Base-by-base conservation (phyloP, 2,797 vertebrate species). In the Rhodeus uyekii region DNA sequence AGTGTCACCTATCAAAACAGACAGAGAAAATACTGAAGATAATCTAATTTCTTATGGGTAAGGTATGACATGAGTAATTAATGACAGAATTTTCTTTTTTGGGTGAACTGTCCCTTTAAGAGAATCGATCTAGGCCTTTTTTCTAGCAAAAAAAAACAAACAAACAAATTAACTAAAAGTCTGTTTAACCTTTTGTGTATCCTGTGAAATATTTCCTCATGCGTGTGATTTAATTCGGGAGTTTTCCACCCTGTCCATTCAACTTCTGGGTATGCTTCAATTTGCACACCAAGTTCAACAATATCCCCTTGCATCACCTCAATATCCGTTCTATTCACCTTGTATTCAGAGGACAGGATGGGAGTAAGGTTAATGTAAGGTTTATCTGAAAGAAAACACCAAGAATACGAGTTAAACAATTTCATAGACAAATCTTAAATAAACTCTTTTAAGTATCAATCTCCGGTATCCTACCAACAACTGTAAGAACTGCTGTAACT, bases 191-290 rank as follows among this genome's bases (percentile, higher is more conserved):
- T 93, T 86, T 88, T 83, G 67, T 80, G 74, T 0, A 85, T 55
- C 10, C 36, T 22, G 9, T 55, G 1, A 71, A 87, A 88, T 53
- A 48, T 85, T 46, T 87, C 80, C 58, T 85, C 24, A 13, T 69
- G 74, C 16, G 39, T 55, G 67, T 87, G 88, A 65, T 72, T 29
- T 0, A 81, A 42, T 18, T 29, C 16, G 0, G 92, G 90, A n/a
- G 80, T 89, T 0, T 24, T 88, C 94, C 94, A 95, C 34, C 0
- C 8, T 1, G 77, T 84, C 5, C 22, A 18, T 5, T 87, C 84
- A 80, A 96, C 88, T 60, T 87, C 81, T 42, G 97, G 98, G 87
- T 98, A 97, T 3, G 96, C 94, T 12, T 97, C 92, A 1, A 95
- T 89, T n/a, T 87, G 24, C 29, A 87, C 83, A 9, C 8, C n/a